Evolutionary conservation across 1,140 invertebrate genomes (phyloP), one percentile per base, ranked within the genome.

Genomic region (Manduca sexta): DNA sequence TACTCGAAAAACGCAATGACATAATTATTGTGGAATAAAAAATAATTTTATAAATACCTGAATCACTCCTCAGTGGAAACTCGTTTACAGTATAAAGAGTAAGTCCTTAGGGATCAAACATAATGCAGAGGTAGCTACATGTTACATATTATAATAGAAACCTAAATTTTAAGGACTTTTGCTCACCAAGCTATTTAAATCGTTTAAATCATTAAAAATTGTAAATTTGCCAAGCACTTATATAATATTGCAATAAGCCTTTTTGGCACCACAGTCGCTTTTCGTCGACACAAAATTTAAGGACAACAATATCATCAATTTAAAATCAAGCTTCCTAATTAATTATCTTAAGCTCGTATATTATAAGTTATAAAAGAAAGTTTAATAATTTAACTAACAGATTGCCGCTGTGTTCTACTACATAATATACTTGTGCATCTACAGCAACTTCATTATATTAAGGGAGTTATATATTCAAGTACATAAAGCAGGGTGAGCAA

Each of bases 11-110:
- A 58, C 55, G 63, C 58, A 61, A 51, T 71, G 58, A 61, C 59
- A 64, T 60, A 50, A 63, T 67, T 55, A 62, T 40, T 40, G 7
- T 59, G 37, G 65, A 76, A 69, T 71, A 74, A 74, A 61, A 64
- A 62, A 60, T 62, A 64, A 58, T 49, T 55, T 63, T 57, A 84
- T 84, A 84, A 84, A 84, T 84, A 84, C 80, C 80, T 84, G 80
- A 76, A 68, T 77, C 56, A 69, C 67, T 82, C 78, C 80, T 72
- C 64, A 74, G 66, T 70, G 64, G 74, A 69, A 66, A 71, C 77
- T 69, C 68, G 71, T 75, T 67, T 76, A 80, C 64, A 76, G 63
- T 60, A 63, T 50, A 60, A 69, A 47, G 44, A 62, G 52, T 64
- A 75, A 63, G 56, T 69, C 60, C 72, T 64, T 76, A 81, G 64